Percentiles rank a stretch among this genome's conserved stretches.
Evolutionary conservation across 2,888 invertebrate species (phyloP).

Genomic region (Cheilosia soror): DNA sequence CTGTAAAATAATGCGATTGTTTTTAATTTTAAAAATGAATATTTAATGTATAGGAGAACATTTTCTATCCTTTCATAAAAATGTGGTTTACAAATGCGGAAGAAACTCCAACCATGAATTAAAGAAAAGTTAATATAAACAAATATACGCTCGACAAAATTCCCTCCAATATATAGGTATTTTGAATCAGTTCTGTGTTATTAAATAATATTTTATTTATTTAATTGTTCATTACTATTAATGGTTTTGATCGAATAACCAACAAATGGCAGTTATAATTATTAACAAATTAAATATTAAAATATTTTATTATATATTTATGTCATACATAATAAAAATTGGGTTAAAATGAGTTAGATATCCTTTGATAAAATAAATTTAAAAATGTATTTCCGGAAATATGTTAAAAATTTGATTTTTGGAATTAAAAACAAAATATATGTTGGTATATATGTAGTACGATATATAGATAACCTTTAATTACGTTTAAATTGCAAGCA

Average conservation of each 20-base stretch:
- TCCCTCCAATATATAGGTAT: neutral
- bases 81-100: too few species aligned
- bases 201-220: neutral
- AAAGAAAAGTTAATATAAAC: neutral
- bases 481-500: slow-evolving; percentile 38
- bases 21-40: too few species aligned
- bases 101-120: too few species aligned
- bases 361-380: slow-evolving; percentile 14
- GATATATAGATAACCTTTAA: neutral
- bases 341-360: slow-evolving; percentile 23
- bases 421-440: neutral
- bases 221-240: slow-evolving; percentile 1
- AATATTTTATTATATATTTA: slow-evolving; percentile 17
- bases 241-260: slow-evolving; percentile 11
- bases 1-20: too few species aligned
- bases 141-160: slow-evolving; percentile 29
- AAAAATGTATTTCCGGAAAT: neutral
- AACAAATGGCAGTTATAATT: slow-evolving; percentile 43
- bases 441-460: slow-evolving; percentile 3
- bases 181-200: slow-evolving; percentile 29
- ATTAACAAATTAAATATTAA: slow-evolving; percentile 11
- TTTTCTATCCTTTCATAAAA: too few species aligned
- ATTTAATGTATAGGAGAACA: too few species aligned
- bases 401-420: slow-evolving; percentile 4
- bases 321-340: slow-evolving; percentile 23